Base-by-base conservation (phyloP, 2,888 invertebrate genomes). In the Zygaena filipendulae region DNA sequence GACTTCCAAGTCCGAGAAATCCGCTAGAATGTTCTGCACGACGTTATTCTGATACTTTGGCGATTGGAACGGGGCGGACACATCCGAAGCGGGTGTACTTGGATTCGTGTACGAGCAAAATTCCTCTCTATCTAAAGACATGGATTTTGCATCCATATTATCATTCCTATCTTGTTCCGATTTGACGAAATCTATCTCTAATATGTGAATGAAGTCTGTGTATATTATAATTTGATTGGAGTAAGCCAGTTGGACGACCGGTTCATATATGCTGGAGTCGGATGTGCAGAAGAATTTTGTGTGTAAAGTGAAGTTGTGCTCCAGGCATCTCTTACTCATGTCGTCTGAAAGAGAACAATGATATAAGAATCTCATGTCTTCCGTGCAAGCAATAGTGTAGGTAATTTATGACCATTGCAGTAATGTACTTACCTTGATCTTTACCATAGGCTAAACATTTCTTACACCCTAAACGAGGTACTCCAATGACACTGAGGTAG, bases 231-330 rank as follows among this genome's bases (percentile, higher is more conserved):
- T 88, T 45, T 88, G 85, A 45, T 87, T 87, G 27, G 86, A 85
- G 49, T 87, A 87, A 5, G 86, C 85, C 24, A 88, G 69, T 51
- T 87, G 87, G 3, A 87, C 84, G 5, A 84, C 83, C 0, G 88
- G 87, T 45, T 87, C 85, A 49, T 90, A 90, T 60, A 84, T 82
- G 13, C 92, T 93, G 47, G 88, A 90, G 26, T 93, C 92, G 23
- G 90, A 87, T n/a, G 92, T 90, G 45, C 93, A 88, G 55, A 92
- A 92, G 61, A 95, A 94, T 57, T 91, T 92, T 43, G 94, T 93
- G 67, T 97, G 95, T 40, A 96, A 87, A 24, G 95, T 93, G 45
- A 95, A 87, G 54, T 95, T 93, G 61, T 97, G 96, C 53, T 89
- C 87, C 32, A 93, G 74, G 59, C 97, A 97, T 44, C 89, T 72